Evolutionary conservation across 2,797 vertebrate species (phyloP).

Genomic region (Mormyrops attenuatus): DNA sequence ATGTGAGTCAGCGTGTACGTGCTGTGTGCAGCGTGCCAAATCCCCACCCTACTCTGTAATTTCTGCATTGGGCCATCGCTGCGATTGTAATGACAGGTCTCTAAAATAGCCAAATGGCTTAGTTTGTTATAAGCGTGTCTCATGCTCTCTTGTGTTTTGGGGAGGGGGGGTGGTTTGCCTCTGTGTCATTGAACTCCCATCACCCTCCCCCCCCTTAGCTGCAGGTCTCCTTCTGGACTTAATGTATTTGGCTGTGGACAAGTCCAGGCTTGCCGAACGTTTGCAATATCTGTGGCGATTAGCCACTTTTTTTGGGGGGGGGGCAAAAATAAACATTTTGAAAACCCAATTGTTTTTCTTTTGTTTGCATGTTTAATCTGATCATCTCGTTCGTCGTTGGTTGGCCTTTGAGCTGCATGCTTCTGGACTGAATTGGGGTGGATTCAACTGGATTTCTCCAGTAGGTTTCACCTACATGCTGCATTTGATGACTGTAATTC

Average conservation of each 20-base stretch:
- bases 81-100: neutral
- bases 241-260: neutral
- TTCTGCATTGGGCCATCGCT: neutral
- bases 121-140: neutral
- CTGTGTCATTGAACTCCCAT: neutral
- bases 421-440: neutral
- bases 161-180: neutral
- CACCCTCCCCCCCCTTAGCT: neutral
- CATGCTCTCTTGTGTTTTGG: neutral
- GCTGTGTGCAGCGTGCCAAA: neutral
- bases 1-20: neutral
- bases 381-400: too few relatives aligned
- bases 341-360: neutral
- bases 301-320: neutral
- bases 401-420: too few relatives aligned
- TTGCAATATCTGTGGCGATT: neutral
- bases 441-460: neutral
- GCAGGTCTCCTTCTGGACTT: neutral
- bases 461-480: neutral
- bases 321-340: neutral
- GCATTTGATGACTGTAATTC: neutral
- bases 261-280: neutral
- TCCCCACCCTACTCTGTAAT: neutral
- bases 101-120: neutral
- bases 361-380: neutral